phyloP scores from a whole-genome alignment of 2,888 invertebrate genomes.

The Augochlorella aurata region DNA sequence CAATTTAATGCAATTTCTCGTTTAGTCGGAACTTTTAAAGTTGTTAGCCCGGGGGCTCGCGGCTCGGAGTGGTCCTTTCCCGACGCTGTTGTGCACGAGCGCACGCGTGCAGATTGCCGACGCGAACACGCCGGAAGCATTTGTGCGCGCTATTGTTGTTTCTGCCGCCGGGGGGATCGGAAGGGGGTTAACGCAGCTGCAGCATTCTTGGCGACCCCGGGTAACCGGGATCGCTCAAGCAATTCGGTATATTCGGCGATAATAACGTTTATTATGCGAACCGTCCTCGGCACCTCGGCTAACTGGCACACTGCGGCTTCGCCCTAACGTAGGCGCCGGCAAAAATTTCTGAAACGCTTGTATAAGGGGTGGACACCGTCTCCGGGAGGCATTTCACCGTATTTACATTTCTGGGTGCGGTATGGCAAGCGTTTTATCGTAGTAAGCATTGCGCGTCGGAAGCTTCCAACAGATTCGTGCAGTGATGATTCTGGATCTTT shows the following conservation, averaged over 20 bases:
- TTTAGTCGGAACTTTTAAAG: conserved; percentile 68
- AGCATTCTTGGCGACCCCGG: neutral
- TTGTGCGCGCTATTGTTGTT: conserved; percentile 7
- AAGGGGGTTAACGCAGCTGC: neutral
- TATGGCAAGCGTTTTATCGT: too few relatives aligned
- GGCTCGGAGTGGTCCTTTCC: conserved; percentile 56
- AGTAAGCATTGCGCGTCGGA: too few relatives aligned
- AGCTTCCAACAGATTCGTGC: too few relatives aligned
- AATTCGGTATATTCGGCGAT: neutral
- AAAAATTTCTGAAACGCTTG: too few relatives aligned
- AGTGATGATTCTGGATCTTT: too few relatives aligned
- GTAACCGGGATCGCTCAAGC: neutral
- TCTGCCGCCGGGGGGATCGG: neutral
- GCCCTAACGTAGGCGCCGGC: too few relatives aligned
- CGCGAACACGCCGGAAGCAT: conserved; percentile 25
- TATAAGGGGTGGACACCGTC: too few relatives aligned
- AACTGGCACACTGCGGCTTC: too few relatives aligned
- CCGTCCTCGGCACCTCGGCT: neutral
- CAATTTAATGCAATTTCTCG: conserved; percentile 72
- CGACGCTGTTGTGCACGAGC: conserved; percentile 38
- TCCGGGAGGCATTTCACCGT: too few relatives aligned
- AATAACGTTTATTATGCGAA: neutral
- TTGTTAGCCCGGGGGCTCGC: conserved; percentile 63
- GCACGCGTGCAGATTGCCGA: conserved; percentile 38
- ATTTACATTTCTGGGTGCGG: too few relatives aligned